Conservation (phyloP, 1,140 invertebrate species). For the Drosophila miranda region DNA sequence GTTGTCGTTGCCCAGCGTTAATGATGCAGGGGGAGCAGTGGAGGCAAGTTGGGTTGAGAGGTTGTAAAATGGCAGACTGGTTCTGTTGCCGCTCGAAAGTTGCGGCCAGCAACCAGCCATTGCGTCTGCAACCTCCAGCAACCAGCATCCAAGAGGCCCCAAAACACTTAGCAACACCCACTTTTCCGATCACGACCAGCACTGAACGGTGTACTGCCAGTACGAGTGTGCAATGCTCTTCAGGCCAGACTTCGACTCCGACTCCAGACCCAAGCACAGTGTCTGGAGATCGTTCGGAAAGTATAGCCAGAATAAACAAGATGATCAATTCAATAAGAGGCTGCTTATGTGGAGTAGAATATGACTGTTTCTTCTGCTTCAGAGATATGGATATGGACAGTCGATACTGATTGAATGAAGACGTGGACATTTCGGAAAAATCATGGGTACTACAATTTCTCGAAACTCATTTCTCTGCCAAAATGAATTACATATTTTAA, state of each 20-base stretch:
- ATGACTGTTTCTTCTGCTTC: no score
- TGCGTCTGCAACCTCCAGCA: conserved; percentile 73
- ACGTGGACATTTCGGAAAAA: no score
- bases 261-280: conserved; percentile 22
- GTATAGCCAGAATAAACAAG: background rate
- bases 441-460: no score
- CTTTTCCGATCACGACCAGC: conserved; percentile 72
- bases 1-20: conserved; percentile 55
- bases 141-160: conserved; percentile 14
- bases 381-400: no score
- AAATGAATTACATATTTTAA: no score
- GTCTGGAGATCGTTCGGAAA: background rate
- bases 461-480: no score
- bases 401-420: no score
- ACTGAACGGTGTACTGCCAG: conserved; percentile 17
- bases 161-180: conserved; percentile 78
- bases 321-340: no score
- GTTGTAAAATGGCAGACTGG: conserved; percentile 74
- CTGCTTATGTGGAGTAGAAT: no score
- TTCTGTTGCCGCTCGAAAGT: conserved; percentile 28
- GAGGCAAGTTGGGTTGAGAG: background rate
- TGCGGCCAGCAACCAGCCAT: conserved; percentile 45
- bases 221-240: conserved; percentile 31
- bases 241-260: conserved; percentile 4
- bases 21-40: conserved; percentile 59